Evolutionary conservation across 2,113 vertebrate genomes (phyloP).

Genomic region (Narcine bancroftii): DNA sequence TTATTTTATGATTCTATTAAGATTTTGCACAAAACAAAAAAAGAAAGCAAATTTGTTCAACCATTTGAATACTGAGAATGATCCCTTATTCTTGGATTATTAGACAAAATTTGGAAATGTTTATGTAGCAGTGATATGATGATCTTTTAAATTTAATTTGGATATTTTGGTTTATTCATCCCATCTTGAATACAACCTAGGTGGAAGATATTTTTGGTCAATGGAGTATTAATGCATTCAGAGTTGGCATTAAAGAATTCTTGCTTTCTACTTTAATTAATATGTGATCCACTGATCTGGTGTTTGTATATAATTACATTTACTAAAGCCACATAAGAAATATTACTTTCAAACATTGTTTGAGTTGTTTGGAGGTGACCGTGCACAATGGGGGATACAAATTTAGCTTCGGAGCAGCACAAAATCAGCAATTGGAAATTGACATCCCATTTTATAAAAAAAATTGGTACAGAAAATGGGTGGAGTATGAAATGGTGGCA

Average conservation of each 20-base stretch:
- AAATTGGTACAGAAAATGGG: neutral
- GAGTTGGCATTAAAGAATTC: neutral
- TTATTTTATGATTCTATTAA: slow-evolving; percentile 56
- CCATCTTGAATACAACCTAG: neutral
- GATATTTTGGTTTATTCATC: neutral
- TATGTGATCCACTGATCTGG: neutral
- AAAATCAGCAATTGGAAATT: neutral
- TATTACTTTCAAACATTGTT: neutral
- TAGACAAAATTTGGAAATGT: neutral
- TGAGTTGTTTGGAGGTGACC: neutral
- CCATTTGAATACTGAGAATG: slow-evolving; percentile 5
- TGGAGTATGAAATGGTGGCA: neutral
- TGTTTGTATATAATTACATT: neutral
- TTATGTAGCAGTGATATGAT: neutral
- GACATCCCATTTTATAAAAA: neutral
- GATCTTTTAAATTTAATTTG: neutral
- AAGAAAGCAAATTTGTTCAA: slow-evolving; percentile 33
- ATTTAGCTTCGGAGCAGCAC: neutral
- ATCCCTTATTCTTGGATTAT: neutral
- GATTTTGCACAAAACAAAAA: slow-evolving; percentile 24
- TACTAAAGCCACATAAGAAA: neutral
- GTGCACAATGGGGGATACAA: neutral
- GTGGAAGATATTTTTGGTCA: neutral
- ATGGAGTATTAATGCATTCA: neutral
- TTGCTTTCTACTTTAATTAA: neutral